Percentiles rank a stretch among this genome's conserved stretches.
phyloP scores from a whole-genome alignment of 2,797 vertebrate species.

The Hydrophis major region DNA sequence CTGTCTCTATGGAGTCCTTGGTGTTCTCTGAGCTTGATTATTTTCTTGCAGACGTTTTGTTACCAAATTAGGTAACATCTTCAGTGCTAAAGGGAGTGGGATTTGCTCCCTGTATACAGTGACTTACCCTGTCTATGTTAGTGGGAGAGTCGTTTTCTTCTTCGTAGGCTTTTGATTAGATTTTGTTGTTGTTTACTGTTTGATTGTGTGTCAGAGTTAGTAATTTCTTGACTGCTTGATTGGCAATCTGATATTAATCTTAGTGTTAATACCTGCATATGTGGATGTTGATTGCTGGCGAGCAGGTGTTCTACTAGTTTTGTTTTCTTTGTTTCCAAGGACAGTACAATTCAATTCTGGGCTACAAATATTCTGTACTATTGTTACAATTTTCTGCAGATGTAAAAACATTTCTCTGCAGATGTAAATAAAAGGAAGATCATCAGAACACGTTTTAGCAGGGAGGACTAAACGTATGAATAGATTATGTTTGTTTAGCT shows the following conservation, averaged over 20 bases:
- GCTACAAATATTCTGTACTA: background rate
- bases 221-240: too few species aligned
- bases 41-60: background rate
- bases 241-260: background rate
- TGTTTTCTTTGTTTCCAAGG: background rate
- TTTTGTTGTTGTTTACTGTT: background rate
- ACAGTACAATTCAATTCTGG: background rate
- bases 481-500: background rate
- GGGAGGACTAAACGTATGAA: background rate
- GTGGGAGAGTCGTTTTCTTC: background rate
- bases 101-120: background rate
- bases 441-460: background rate
- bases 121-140: background rate
- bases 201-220: background rate
- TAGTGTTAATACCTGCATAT: background rate
- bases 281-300: background rate
- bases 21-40: background rate
- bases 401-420: background rate
- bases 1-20: background rate
- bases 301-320: background rate
- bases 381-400: background rate
- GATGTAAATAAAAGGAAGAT: background rate
- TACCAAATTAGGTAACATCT: background rate
- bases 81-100: background rate
- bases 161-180: background rate